Evolutionary conservation across 2,113 vertebrate genomes (phyloP).

Genomic region (Carettochelys insculpta): DNA sequence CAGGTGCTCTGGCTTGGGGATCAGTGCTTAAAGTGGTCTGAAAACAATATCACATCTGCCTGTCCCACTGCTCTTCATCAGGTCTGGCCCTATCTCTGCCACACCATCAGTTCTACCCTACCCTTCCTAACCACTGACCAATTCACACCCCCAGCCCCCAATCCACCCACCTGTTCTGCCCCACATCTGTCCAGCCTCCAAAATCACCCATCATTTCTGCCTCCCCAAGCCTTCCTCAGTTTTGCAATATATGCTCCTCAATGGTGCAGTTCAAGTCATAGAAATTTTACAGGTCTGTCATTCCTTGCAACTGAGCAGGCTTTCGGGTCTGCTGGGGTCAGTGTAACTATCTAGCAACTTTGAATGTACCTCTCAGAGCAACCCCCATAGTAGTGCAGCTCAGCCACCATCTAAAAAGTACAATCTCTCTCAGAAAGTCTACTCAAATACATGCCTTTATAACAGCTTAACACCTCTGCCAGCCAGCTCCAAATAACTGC

Average conservation of each 20-base stretch:
- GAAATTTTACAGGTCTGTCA: neutral
- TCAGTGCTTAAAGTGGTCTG: neutral
- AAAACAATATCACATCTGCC: neutral
- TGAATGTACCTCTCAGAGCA: neutral
- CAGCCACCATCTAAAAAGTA: neutral
- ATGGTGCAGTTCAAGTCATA: neutral
- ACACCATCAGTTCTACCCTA: too few relatives aligned
- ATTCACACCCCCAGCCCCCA: too few relatives aligned
- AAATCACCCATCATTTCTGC: too few relatives aligned
- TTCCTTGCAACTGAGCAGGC: neutral
- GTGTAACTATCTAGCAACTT: neutral
- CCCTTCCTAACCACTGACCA: too few relatives aligned
- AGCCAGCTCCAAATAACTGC: neutral
- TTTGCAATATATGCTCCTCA: neutral
- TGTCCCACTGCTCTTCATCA: neutral
- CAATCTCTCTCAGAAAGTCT: neutral
- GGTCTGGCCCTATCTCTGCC: neutral
- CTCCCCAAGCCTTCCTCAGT: neutral
- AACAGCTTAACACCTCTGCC: neutral
- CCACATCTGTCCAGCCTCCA: too few relatives aligned
- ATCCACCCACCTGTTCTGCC: too few relatives aligned
- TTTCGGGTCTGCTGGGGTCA: neutral
- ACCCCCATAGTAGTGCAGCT: neutral
- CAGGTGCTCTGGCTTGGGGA: rapidly evolving
- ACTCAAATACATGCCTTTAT: neutral